These are phyloP conservation scores for Euplagia quadripunctaria DNA, from an alignment of 2,888 invertebrate genomes.

Conservation along the genomic window DNA sequence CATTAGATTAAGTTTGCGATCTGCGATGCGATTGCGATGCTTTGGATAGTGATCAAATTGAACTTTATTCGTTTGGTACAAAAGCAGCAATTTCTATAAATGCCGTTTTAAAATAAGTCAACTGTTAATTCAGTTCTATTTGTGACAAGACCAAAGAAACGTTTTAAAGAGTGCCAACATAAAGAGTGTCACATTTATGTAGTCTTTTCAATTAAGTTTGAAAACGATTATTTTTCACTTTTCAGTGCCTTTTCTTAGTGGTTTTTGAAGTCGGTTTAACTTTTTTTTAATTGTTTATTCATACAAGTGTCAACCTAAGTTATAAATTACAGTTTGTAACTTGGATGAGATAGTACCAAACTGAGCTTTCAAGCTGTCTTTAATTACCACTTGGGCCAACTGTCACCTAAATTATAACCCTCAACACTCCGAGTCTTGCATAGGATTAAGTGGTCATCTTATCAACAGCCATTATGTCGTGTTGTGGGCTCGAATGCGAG, in stretches of 20 bases:
- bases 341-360: not conserved
- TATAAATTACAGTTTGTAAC: not conserved
- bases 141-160: not conserved
- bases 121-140: not conserved
- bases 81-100: not conserved
- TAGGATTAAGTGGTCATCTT: not conserved
- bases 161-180: no score
- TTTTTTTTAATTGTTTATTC: no score
- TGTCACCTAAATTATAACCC: not conserved
- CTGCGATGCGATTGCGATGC: no score
- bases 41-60: no score
- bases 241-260: no score
- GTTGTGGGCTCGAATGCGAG: not conserved
- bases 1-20: no score
- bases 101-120: not conserved
- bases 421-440: not conserved
- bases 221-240: no score
- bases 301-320: not conserved
- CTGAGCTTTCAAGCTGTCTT: not conserved
- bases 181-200: no score
- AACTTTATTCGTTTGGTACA: no score
- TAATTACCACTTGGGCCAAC: not conserved
- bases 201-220: no score
- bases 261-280: no score
- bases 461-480: not conserved